Evolutionary conservation across 1,140 invertebrate genomes (phyloP).

Genomic region (Ctenoplectra terminalis): DNA sequence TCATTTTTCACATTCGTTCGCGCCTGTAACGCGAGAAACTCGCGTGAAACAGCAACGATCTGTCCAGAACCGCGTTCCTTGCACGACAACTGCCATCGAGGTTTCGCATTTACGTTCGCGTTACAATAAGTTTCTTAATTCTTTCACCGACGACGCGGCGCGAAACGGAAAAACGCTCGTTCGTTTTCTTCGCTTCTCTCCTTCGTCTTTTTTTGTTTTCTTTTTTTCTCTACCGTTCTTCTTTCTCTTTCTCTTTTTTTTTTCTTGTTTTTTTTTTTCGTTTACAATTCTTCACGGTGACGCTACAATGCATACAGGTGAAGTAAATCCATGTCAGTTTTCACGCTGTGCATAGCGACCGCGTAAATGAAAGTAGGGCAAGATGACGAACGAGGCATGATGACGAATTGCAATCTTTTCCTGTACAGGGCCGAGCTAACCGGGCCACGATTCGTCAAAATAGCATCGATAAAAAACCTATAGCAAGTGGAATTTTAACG

Average conservation of each 20-base stretch:
- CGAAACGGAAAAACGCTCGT: background rate
- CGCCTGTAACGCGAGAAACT: background rate
- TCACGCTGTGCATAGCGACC: slow-evolving; percentile 24
- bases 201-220: background rate
- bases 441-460: slow-evolving; percentile 44
- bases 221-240: background rate
- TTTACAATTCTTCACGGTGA: background rate
- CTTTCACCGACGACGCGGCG: background rate
- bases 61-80: background rate
- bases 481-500: slow-evolving; percentile 10
- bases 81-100: background rate
- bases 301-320: slow-evolving; percentile 14
- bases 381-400: slow-evolving; percentile 62
- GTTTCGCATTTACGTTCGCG: slow-evolving; percentile 13
- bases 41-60: background rate
- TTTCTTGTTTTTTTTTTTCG: background rate
- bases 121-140: slow-evolving; percentile 36
- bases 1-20: slow-evolving; percentile 15
- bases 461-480: slow-evolving; percentile 38
- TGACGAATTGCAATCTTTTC: slow-evolving; percentile 62
- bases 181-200: no score
- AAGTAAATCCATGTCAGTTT: slow-evolving; percentile 25
- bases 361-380: slow-evolving; percentile 50
- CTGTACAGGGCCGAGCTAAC: slow-evolving; percentile 46
- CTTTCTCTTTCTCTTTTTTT: background rate